Percentiles rank a stretch among this genome's conserved stretches.
phyloP scores from a whole-genome alignment of 2,888 invertebrate species.

The Trichogramma dendrolimi region DNA sequence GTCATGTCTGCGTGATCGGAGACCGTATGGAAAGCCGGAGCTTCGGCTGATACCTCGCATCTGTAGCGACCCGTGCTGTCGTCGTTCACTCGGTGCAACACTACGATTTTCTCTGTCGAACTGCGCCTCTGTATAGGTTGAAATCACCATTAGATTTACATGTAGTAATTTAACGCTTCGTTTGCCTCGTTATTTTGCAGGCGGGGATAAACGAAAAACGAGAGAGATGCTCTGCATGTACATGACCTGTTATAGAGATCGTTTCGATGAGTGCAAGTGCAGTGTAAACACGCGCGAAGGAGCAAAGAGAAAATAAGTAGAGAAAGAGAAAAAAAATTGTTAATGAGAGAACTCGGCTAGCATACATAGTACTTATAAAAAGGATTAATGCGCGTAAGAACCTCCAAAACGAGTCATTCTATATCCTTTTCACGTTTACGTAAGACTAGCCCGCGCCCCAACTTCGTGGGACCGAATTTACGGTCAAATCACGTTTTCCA shows the following conservation, averaged over 20 bases:
- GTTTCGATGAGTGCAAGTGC: too few relatives aligned
- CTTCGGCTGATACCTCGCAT: slow-evolving; percentile 69
- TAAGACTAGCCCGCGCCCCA: slow-evolving; percentile 6
- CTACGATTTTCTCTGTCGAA: slow-evolving; percentile 64
- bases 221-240: background rate
- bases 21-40: slow-evolving; percentile 68
- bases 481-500: slow-evolving; percentile 28
- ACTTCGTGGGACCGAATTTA: slow-evolving; percentile 28
- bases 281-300: too few relatives aligned
- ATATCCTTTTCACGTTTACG: slow-evolving; percentile 30
- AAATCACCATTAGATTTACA: too few relatives aligned
- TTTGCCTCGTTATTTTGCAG: background rate
- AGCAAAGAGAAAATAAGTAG: too few relatives aligned
- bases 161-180: too few relatives aligned
- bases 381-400: too few relatives aligned
- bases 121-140: slow-evolving; percentile 57
- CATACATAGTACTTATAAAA: too few relatives aligned
- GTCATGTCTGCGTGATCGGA: slow-evolving; percentile 65
- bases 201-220: background rate
- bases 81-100: slow-evolving; percentile 63
- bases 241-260: too few relatives aligned
- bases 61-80: slow-evolving; percentile 64
- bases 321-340: too few relatives aligned
- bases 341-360: too few relatives aligned
- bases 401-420: slow-evolving; percentile 25